phyloP scores from a whole-genome alignment of 2,888 invertebrate genomes.

The Amphipoea lucens region DNA sequence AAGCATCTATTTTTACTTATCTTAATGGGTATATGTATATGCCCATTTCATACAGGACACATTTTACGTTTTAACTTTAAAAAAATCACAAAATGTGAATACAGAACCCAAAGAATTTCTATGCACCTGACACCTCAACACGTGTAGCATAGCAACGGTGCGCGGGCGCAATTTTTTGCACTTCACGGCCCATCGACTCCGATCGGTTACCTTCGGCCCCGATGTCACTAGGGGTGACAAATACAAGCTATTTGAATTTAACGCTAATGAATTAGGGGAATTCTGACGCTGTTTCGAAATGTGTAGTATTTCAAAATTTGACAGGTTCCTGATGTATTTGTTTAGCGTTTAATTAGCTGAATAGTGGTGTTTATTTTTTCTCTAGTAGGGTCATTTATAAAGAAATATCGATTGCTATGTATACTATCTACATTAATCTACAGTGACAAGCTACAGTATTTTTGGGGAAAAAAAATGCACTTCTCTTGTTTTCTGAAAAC shows the following conservation, averaged over 20 bases:
- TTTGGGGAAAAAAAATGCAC: too few relatives aligned
- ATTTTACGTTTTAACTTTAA: neutral
- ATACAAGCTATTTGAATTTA: slow-evolving; percentile 78
- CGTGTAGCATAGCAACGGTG: slow-evolving; percentile 55
- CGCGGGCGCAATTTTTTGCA: slow-evolving; percentile 63
- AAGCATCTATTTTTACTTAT: neutral
- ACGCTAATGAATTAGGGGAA: slow-evolving; percentile 86
- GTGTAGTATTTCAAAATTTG: slow-evolving; percentile 40
- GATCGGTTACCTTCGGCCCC: slow-evolving; percentile 63
- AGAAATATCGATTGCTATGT: neutral
- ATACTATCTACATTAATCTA: too few relatives aligned
- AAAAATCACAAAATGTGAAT: neutral
- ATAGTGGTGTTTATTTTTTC: slow-evolving; percentile 16
- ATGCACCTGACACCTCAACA: slow-evolving; percentile 63
- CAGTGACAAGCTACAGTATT: neutral
- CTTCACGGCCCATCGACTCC: slow-evolving; percentile 69
- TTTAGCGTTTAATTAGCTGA: slow-evolving; percentile 34
- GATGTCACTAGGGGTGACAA: slow-evolving; percentile 72
- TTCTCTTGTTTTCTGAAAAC: too few relatives aligned
- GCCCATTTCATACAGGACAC: neutral
- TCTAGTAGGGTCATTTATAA: neutral
- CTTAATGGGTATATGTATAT: neutral
- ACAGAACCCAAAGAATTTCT: slow-evolving; percentile 18
- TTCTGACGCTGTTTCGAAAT: slow-evolving; percentile 65
- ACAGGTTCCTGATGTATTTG: slow-evolving; percentile 31